Evolutionary conservation across 2,797 vertebrate genomes (phyloP).

Genomic region (Dromococcyx pavoninus): DNA sequence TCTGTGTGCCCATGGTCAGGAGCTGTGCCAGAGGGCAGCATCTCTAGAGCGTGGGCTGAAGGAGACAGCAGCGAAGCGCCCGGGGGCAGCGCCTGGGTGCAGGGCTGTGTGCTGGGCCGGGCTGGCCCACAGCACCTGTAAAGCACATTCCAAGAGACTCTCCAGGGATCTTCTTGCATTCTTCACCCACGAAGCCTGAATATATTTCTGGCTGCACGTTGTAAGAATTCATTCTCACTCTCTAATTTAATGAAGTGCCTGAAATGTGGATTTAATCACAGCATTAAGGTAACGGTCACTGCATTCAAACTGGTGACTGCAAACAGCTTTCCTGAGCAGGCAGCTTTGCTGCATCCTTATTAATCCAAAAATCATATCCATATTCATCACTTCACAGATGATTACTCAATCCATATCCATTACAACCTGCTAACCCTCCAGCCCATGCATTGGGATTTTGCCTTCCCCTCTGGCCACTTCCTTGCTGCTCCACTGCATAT

Average conservation of each 20-base stretch:
- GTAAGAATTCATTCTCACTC: not conserved
- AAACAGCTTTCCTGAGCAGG: conserved; percentile 44
- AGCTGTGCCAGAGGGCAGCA: not conserved
- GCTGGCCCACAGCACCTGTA: not conserved
- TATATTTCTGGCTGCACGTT: not conserved
- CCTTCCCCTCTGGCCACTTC: not conserved
- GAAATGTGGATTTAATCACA: conserved; percentile 33
- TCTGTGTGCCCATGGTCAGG: rapidly evolving
- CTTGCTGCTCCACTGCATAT: not conserved
- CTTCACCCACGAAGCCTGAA: not conserved
- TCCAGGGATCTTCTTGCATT: not conserved
- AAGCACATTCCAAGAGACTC: not conserved
- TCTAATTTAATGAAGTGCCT: conserved; percentile 43
- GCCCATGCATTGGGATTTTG: not conserved
- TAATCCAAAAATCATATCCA: conserved; percentile 67
- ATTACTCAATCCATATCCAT: not conserved
- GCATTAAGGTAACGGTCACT: conserved; percentile 38
- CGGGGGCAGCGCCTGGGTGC: rapidly evolving
- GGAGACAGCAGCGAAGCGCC: rapidly evolving
- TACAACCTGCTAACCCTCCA: conserved; percentile 1
- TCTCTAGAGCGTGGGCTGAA: not conserved
- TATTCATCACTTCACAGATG: conserved; percentile 50
- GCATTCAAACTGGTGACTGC: conserved; percentile 19
- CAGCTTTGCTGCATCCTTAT: conserved; percentile 69
- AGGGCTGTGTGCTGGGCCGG: not conserved